These are phyloP conservation scores for Cydia pomonella DNA, from an alignment of 1,140 invertebrate species.

Conservation along the genomic window DNA sequence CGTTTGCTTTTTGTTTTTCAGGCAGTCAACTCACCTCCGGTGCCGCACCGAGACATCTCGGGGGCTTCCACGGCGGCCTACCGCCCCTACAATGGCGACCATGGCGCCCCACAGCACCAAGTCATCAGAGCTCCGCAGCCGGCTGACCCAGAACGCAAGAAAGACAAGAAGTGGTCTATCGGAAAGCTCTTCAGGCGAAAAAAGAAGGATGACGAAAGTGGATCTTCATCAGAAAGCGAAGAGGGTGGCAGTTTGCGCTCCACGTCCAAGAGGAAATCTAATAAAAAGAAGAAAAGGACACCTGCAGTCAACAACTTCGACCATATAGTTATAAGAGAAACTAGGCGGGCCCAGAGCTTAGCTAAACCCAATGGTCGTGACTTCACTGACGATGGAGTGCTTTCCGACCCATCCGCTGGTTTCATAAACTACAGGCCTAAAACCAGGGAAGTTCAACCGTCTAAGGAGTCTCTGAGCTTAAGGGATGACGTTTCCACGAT, in stretches of 20 bases:
- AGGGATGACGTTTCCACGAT: constrained; percentile 60
- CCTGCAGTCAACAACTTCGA: constrained; percentile 77
- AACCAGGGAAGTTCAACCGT: constrained; percentile 62
- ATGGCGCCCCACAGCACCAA: constrained; percentile 60
- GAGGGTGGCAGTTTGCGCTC: constrained; percentile 77
- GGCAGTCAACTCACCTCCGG: constrained; percentile 75
- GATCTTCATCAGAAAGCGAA: constrained; percentile 84
- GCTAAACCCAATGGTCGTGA: constrained; percentile 68
- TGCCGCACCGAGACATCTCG: constrained; percentile 66
- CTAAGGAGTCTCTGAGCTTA: constrained; percentile 67
- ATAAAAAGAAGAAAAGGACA: constrained; percentile 69
- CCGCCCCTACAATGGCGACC: constrained; percentile 68
- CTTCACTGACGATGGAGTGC: constrained; percentile 79
- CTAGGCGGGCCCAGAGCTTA: constrained; percentile 74
- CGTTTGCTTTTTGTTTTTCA: constrained; percentile 53
- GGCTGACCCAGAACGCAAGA: constrained; percentile 68
- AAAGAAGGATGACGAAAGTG: constrained; percentile 83
- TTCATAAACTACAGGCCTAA: constrained; percentile 75
- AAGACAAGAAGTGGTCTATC: constrained; percentile 87
- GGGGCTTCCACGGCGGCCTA: constrained; percentile 55
- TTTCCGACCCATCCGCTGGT: constrained; percentile 79
- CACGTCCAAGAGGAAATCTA: constrained; percentile 76
- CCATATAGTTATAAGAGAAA: constrained; percentile 78
- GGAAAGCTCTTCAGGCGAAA: constrained; percentile 86
- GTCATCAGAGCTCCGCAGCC: constrained; percentile 57